These are phyloP conservation scores for Heterodera filipjevi DNA, from an alignment of 2,888 invertebrate species.

Conservation along the genomic window DNA sequence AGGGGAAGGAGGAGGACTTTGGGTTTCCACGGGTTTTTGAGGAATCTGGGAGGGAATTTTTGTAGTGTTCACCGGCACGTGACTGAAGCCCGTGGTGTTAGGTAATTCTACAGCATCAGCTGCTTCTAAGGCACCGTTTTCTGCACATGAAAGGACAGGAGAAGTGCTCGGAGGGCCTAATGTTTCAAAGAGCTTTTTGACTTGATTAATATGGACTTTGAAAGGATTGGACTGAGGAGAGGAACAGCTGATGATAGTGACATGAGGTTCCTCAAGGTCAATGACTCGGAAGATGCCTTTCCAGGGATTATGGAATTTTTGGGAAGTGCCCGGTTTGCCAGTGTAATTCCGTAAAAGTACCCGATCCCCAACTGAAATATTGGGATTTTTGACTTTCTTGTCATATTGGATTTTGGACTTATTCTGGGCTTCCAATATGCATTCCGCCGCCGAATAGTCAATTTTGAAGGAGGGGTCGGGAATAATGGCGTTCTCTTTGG, in stretches of 20 bases:
- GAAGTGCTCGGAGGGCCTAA: not conserved
- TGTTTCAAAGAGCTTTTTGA: not conserved
- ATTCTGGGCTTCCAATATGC: not conserved
- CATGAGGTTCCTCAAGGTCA: not conserved
- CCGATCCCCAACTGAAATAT: slow-evolving; percentile 5
- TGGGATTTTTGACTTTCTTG: not conserved
- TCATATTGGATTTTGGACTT: slow-evolving; percentile 20
- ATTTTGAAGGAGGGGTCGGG: slow-evolving; percentile 34
- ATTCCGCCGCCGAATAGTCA: slow-evolving; percentile 20
- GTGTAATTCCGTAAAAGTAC: slow-evolving; percentile 18
- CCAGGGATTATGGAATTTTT: slow-evolving; percentile 15
- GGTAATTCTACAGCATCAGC: not conserved
- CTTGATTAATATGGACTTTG: slow-evolving; percentile 15
- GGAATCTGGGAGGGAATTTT: not conserved
- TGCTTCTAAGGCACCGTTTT: not conserved
- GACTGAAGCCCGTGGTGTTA: not conserved
- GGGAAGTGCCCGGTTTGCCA: not conserved
- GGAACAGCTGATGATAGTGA: not conserved
- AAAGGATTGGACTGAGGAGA: slow-evolving; percentile 15
- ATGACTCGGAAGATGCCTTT: slow-evolving; percentile 18
- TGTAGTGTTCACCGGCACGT: not conserved
- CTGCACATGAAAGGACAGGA: not conserved
- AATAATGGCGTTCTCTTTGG: not conserved
- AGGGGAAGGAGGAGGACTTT: not conserved
- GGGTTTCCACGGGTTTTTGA: not conserved